A percentile compares a stretch with the other conserved stretches of the same genome.
These are phyloP conservation scores for Ondatra zibethicus DNA, from an alignment of 2,113 vertebrate species.

Conservation along the genomic window DNA sequence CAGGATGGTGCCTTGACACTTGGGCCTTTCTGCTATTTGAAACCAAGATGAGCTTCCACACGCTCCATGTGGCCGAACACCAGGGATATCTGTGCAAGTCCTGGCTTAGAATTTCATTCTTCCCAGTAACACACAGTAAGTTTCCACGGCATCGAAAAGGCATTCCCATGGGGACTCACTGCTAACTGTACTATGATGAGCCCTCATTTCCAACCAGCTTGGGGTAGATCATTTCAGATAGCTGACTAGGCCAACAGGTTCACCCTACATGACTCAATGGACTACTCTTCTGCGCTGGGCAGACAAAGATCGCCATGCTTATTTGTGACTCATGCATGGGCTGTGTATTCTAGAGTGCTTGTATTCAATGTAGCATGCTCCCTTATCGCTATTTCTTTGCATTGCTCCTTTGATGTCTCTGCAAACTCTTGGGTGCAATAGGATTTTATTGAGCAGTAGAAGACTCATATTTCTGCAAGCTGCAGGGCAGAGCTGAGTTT, in stretches of 20 bases:
- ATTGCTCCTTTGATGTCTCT: slow-evolving; percentile 42
- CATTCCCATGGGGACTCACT: slow-evolving; percentile 12
- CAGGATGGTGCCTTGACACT: slow-evolving; percentile 62
- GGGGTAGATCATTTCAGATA: neutral
- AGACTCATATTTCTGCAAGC: neutral
- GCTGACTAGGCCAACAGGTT: neutral
- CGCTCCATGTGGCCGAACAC: fast-evolving
- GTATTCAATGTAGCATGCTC: slow-evolving; percentile 46
- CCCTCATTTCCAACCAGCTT: slow-evolving; percentile 34
- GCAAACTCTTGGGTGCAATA: neutral
- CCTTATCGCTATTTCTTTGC: slow-evolving; percentile 34
- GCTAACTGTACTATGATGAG: neutral
- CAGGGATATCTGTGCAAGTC: neutral
- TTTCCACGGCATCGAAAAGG: neutral
- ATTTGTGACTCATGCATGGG: neutral
- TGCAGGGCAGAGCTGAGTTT: fast-evolving
- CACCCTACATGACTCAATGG: neutral
- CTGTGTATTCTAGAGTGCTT: slow-evolving; percentile 2
- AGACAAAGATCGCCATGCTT: neutral
- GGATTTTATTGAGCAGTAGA: neutral
- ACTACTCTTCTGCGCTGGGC: neutral
- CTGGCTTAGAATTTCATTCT: neutral
- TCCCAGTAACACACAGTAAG: neutral
- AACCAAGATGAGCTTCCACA: fast-evolving
- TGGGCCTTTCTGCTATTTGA: neutral